Evolutionary conservation across 2,113 vertebrate species (phyloP), one percentile per base, ranked within the genome.

Genomic region (Craseonycteris thonglongyai): DNA sequence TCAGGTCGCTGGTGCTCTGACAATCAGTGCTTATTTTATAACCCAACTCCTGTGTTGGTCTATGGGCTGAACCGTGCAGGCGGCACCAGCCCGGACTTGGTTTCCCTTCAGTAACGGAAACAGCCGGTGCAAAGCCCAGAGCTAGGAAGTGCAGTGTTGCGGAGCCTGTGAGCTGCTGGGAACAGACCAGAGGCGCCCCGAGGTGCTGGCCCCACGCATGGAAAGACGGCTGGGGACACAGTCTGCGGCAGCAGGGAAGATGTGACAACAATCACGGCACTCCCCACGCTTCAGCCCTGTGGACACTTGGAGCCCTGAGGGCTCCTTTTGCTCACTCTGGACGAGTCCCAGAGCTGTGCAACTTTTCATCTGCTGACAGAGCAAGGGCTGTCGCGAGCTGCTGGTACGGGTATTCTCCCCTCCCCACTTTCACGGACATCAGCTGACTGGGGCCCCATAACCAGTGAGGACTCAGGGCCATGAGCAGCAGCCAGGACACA

Each of bases 251-350:
- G 18, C 91, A 66, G 58, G 42, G 83, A 19, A 74, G 28, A 26
- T 10, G 19, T 14, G 45, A 6, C 54, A 42, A 6, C 38, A 19
- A 7, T 56, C 13, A 3, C 8, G 30, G 9, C 6, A 1, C 16
- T 51, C 18, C 11, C 3, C 40, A 13, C 0, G 0, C n/a, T 16
- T 71, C 0, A 1, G 30, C 28, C 3, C 61, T 22, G 0, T 33
- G 40, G 51, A 22, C 61, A 40, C 68, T 6, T 18, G 45, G 75
- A 51, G 11, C 28, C 42, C 1, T 0, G 6, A 7, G 7, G 16
- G 28, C 65, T 66, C 51, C 35, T 65, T 33, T 33, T 33, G 33
- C 35, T n/a, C 14, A 56, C 79, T 24, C 56, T 18, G 19, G n/a
- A n/a, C 21, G 3, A 13, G 24, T 45, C 63, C n/a, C 47, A n/a